phyloP scores from a whole-genome alignment of 2,797 vertebrate genomes.

The Cryptoprocta ferox region DNA sequence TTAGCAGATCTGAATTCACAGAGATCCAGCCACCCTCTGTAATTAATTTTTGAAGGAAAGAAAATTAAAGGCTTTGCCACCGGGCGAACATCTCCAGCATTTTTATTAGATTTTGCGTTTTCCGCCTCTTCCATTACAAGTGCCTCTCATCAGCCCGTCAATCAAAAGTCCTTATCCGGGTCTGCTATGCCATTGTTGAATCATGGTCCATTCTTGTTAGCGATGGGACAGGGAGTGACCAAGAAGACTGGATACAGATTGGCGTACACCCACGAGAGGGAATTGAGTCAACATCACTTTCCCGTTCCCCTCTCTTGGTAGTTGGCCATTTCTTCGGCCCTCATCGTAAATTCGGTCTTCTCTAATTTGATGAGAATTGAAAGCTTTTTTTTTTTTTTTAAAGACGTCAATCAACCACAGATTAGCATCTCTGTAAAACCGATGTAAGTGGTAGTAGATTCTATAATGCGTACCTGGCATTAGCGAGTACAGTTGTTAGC shows the following conservation, averaged over 20 bases:
- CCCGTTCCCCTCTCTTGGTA: accelerated
- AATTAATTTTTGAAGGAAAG: not conserved
- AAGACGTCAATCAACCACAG: too few species aligned
- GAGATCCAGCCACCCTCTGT: accelerated
- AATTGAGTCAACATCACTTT: accelerated
- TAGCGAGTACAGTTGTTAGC: accelerated
- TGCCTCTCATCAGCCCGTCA: not conserved
- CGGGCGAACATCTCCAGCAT: not conserved
- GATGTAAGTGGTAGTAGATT: accelerated
- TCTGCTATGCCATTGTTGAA: accelerated
- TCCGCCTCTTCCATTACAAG: accelerated
- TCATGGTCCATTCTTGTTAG: accelerated
- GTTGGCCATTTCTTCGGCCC: too few species aligned
- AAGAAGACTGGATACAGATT: accelerated
- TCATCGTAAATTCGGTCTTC: not conserved
- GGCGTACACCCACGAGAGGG: accelerated
- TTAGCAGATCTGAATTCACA: not conserved
- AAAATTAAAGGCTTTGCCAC: not conserved
- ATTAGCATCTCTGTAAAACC: accelerated
- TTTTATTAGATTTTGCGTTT: not conserved
- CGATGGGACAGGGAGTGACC: accelerated
- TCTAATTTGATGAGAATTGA: not conserved
- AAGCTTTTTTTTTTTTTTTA: not conserved
- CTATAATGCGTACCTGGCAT: accelerated
- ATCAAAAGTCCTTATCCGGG: accelerated